Percentiles rank a stretch among this genome's conserved stretches.
phyloP scores from a whole-genome alignment of 2,113 vertebrate species.

The Megaleporinus macrocephalus region DNA sequence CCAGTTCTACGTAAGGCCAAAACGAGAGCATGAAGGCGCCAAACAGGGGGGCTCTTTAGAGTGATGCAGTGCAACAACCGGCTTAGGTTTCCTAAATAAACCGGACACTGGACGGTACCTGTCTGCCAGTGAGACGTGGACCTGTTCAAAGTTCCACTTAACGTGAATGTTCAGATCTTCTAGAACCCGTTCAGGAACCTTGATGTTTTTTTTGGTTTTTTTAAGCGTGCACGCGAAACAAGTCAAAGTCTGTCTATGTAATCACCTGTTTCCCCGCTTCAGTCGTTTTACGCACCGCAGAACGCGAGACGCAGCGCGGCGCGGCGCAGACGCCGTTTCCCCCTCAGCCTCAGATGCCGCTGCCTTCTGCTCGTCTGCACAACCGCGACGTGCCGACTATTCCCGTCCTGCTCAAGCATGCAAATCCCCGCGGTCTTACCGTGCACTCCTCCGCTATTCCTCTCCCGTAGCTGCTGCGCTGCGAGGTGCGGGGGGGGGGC shows the following conservation, averaged over 20 bases:
- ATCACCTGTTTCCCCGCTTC: too few relatives aligned
- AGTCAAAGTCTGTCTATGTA: too few relatives aligned
- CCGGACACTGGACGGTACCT: neutral
- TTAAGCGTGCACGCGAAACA: too few relatives aligned
- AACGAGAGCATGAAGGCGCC: neutral
- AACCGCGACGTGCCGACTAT: neutral
- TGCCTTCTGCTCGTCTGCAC: neutral
- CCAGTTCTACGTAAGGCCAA: neutral
- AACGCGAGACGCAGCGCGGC: too few relatives aligned
- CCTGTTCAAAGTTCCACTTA: neutral
- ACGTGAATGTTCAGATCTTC: too few relatives aligned
- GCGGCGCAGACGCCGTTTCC: too few relatives aligned
- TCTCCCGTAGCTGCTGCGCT: neutral
- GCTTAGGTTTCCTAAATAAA: neutral
- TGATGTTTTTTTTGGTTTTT: too few relatives aligned
- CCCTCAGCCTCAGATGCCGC: too few relatives aligned
- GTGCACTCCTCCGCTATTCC: neutral
- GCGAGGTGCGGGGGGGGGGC: too few relatives aligned
- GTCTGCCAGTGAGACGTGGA: neutral
- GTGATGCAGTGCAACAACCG: neutral
- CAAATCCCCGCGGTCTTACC: neutral
- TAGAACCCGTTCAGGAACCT: too few relatives aligned
- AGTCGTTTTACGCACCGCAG: too few relatives aligned
- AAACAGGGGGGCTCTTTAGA: neutral
- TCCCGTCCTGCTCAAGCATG: neutral